These are phyloP conservation scores for Linnaemya tessellans DNA, from an alignment of 2,888 invertebrate genomes.

Conservation along the genomic window DNA sequence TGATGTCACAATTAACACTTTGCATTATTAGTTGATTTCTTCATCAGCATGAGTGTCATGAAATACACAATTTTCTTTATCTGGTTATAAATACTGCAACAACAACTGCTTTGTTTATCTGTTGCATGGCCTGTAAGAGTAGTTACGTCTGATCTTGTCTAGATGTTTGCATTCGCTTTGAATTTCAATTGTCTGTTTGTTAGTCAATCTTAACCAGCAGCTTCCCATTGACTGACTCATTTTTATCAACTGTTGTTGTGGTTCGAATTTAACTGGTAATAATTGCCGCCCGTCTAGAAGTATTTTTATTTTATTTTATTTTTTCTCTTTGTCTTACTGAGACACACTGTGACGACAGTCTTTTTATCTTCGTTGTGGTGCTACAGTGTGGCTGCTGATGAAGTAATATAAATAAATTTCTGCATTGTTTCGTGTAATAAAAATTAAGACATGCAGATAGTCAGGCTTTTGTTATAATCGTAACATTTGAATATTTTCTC, in stretches of 20 bases:
- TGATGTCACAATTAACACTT: conserved; percentile 68
- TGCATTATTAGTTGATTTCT: conserved; percentile 36
- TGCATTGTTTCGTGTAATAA: conserved; percentile 48
- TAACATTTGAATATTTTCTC: conserved; percentile 53
- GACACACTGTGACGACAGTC: conserved; percentile 23
- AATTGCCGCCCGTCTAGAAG: conserved; percentile 41
- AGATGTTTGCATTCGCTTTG: background rate
- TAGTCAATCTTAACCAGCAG: conserved; percentile 27
- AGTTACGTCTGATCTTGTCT: conserved; percentile 28
- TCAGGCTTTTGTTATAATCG: background rate
- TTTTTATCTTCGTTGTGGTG: conserved; percentile 1
- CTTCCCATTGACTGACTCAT: conserved; percentile 44
- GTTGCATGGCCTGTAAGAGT: conserved; percentile 9
- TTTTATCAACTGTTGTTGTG: conserved; percentile 25
- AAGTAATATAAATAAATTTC: conserved; percentile 68
- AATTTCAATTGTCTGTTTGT: conserved; percentile 28
- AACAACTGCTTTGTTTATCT: conserved; percentile 39
- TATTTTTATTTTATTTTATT: conserved; percentile 9
- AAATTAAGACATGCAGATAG: conserved; percentile 7
- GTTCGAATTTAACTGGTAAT: conserved; percentile 41
- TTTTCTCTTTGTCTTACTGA: background rate
- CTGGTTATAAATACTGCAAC: conserved; percentile 41
- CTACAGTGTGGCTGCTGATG: conserved; percentile 51
- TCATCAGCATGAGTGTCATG: conserved; percentile 34
- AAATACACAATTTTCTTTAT: conserved; percentile 64